Base-by-base conservation (phyloP, 2,113 vertebrate species). In the Chionomys nivalis region DNA sequence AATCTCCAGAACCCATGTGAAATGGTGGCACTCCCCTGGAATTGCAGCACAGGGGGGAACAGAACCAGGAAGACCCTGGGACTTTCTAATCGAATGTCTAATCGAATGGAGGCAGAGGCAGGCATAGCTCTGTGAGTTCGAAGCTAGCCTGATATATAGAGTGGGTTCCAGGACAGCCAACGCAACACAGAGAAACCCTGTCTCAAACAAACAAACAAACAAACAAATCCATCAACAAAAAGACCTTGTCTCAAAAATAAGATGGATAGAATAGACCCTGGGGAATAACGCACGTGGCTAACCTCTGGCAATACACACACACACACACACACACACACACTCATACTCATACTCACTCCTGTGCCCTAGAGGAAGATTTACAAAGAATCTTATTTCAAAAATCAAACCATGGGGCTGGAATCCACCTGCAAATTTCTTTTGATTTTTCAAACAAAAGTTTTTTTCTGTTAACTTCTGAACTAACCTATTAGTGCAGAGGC, bases 351-450 rank as follows among this genome's bases (percentile, higher is more conserved):
- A 66, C 10, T 10, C 39, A 66, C 42, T 49, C 63, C 42, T 36
- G 16, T 89, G 31, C 58, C 36, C 61, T 95, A 36, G 0, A 21
- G 86, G 17, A 89, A 85, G 39, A 93, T 73, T 91, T 61, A 83
- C n/a, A 85, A 92, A 88, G 63, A 55, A 87, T 68, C 65, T 26
- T 78, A 70, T 87, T 87, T 75, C 33, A 58, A 92, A 90, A 94
- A 73, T 44, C 70, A 89, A 94, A 79, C 72, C 58, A 58, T 58
- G 55, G 55, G 55, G 55, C 58, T 58, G 58, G 58, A 58, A 58
- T 90, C 52, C 26, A 31, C 21, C 39, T 83, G 82, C 49, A 79
- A 85, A 73, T 47, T 17, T 88, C 31, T 52, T 90, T 47, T 58
- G 42, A 47, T 94, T 85, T 79, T 79, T 63, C 33, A 72, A 79